Percentiles rank a stretch among this genome's conserved stretches.
Evolutionary conservation across 2,888 invertebrate genomes (phyloP).

Genomic region (Pteria penguin): DNA sequence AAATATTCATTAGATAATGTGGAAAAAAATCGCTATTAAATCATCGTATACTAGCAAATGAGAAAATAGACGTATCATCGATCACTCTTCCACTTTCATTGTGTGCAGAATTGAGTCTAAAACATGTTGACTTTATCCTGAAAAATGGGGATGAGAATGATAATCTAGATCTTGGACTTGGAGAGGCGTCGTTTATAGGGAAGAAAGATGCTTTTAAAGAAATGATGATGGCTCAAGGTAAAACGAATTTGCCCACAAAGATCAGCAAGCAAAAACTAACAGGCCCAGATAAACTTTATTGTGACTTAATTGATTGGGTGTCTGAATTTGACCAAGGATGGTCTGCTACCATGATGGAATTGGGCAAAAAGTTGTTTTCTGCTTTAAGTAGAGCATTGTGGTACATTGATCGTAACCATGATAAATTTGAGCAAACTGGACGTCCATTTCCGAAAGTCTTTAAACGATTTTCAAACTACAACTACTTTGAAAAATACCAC

Average conservation of each 20-base stretch:
- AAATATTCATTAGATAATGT: too few species aligned
- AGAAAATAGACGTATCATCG: too few species aligned
- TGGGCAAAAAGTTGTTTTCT: background rate
- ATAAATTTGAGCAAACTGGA: slow-evolving; percentile 11
- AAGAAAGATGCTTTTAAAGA: too few species aligned
- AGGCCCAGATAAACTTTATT: slow-evolving; percentile 2
- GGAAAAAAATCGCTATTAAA: too few species aligned
- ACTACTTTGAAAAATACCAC: slow-evolving; percentile 11
- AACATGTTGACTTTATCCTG: too few species aligned
- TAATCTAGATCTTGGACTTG: too few species aligned
- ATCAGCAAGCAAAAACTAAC: background rate
- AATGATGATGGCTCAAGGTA: too few species aligned
- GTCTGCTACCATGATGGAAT: background rate
- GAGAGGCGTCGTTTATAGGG: too few species aligned
- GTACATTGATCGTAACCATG: slow-evolving; percentile 25
- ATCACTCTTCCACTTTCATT: too few species aligned
- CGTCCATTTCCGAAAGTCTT: slow-evolving; percentile 16
- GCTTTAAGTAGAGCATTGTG: background rate
- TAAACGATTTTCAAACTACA: slow-evolving; percentile 1
- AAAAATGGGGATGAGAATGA: too few species aligned
- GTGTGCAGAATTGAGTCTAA: too few species aligned
- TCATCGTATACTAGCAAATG: too few species aligned
- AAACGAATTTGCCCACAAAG: background rate
- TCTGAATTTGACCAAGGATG: background rate
- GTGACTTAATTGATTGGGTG: slow-evolving; percentile 6